These are phyloP conservation scores for Dysdera silvatica DNA, from an alignment of 1,140 invertebrate genomes.

Conservation along the genomic window DNA sequence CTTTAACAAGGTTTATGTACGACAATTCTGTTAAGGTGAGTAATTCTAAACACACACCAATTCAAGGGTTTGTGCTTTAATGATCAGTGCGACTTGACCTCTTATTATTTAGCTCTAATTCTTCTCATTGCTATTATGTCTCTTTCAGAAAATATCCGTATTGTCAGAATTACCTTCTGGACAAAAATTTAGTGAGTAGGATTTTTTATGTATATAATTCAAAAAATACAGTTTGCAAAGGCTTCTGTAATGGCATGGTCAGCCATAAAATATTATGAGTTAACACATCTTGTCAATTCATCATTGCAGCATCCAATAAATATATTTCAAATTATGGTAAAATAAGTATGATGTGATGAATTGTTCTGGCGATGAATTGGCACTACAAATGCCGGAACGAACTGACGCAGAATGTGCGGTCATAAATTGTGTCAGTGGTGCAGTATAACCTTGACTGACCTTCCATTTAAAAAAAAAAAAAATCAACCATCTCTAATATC, in stretches of 20 bases:
- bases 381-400: too few species aligned
- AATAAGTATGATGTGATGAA: too few species aligned
- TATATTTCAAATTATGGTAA: too few species aligned
- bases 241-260: not conserved
- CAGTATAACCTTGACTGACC: too few species aligned
- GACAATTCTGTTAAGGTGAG: slow-evolving; percentile 26
- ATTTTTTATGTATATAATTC: not conserved
- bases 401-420: too few species aligned
- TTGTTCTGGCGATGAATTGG: too few species aligned
- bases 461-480: too few species aligned
- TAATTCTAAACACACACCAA: not conserved
- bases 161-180: slow-evolving; percentile 12
- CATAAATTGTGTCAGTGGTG: too few species aligned
- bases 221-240: not conserved
- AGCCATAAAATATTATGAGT: not conserved
- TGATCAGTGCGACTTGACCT: too few species aligned
- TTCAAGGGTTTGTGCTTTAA: not conserved
- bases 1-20: slow-evolving; percentile 27
- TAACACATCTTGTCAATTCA: too few species aligned
- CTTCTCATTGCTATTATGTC: not conserved
- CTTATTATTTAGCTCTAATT: not conserved
- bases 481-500: too few species aligned
- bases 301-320: too few species aligned
- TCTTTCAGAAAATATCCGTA: slow-evolving; percentile 23
- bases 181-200: slow-evolving; percentile 25